Percentiles rank a stretch among this genome's conserved stretches.
Evolutionary conservation across 2,113 vertebrate species (phyloP).

Genomic region (Rafetus swinhoei): DNA sequence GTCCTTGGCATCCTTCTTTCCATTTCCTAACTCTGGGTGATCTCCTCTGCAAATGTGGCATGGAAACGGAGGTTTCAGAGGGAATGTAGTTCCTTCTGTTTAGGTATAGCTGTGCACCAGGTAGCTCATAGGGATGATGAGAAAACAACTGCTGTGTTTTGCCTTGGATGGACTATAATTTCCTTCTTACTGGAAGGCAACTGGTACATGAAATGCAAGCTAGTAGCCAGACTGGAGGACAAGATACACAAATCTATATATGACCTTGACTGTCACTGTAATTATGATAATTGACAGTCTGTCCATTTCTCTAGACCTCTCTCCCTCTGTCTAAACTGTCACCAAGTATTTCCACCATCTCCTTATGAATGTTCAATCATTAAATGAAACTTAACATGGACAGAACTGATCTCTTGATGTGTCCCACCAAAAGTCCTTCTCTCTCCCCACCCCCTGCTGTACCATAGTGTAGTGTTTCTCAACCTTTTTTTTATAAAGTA

Average conservation of each 20-base stretch:
- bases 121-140: background rate
- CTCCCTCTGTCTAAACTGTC: background rate
- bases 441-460: background rate
- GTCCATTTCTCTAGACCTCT: background rate
- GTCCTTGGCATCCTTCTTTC: background rate
- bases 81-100: background rate
- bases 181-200: background rate
- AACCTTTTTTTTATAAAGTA: no score
- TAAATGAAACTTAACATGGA: background rate
- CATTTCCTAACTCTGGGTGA: background rate
- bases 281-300: background rate
- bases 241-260: background rate
- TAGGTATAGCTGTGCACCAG: no score
- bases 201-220: background rate
- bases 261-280: background rate
- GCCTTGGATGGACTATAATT: background rate
- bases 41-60: background rate
- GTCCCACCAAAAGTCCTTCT: background rate
- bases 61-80: background rate
- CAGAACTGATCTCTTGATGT: background rate
- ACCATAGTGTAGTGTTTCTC: no score
- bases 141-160: background rate
- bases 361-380: background rate
- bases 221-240: background rate
- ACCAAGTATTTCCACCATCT: background rate